Conservation (phyloP, 2,888 invertebrate genomes). For the Polia nebulosa region DNA sequence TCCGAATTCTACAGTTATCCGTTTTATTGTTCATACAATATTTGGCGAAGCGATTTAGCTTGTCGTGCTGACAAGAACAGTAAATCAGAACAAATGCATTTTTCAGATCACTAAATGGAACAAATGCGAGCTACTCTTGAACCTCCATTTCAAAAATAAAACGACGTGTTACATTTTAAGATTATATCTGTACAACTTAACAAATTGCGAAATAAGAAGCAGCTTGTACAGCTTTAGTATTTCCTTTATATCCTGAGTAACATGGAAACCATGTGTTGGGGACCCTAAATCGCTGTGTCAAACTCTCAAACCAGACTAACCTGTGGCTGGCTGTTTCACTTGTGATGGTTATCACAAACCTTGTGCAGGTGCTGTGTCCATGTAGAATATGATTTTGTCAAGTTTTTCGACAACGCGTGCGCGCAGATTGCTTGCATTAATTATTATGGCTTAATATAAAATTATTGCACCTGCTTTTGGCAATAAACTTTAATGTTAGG, state of each 20-base stretch:
- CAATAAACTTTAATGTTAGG: conserved; percentile 56
- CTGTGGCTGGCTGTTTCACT: conserved; percentile 27
- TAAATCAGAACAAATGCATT: neutral
- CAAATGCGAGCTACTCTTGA: neutral
- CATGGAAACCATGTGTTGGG: conserved; percentile 19
- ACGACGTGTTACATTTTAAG: conserved; percentile 26
- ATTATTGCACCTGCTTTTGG: conserved; percentile 71
- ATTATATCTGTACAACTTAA: conserved; percentile 27
- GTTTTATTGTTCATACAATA: neutral
- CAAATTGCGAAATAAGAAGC: conserved; percentile 45
- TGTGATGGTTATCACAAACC: conserved; percentile 54
- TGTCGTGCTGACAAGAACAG: neutral
- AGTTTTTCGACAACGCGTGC: conserved; percentile 71
- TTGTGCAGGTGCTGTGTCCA: conserved; percentile 72
- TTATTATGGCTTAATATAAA: conserved; percentile 71
- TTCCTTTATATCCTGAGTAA: conserved; percentile 37
- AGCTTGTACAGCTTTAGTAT: conserved; percentile 38
- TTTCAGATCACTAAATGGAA: neutral
- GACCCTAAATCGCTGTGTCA: conserved; percentile 50
- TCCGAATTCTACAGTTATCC: neutral
- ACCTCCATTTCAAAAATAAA: conserved; percentile 6
- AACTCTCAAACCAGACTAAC: conserved; percentile 49
- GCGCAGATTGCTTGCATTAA: conserved; percentile 69
- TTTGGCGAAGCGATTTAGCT: neutral
- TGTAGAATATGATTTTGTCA: conserved; percentile 71